Conservation (phyloP, 2,888 invertebrate genomes). For the Archaeoteleia sp. region DNA sequence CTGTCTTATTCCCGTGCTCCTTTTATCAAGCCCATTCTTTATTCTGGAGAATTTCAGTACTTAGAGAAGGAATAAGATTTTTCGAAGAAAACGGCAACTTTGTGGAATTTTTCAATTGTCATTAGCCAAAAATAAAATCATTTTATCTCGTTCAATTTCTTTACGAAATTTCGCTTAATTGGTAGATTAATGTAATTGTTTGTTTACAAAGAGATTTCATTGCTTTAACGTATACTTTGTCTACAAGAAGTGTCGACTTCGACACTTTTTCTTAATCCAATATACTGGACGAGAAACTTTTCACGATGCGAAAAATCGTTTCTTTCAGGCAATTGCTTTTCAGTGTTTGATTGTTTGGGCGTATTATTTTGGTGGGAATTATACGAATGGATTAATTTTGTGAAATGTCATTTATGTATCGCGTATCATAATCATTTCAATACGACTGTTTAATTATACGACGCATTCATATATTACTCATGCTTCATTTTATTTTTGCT, state of each 20-base stretch:
- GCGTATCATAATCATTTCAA: too few species aligned
- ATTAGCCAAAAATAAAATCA: conserved; percentile 36
- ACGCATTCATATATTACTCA: too few species aligned
- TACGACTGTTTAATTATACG: too few species aligned
- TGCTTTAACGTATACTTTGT: conserved; percentile 28
- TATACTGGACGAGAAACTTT: conserved; percentile 45
- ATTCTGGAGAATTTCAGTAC: conserved; percentile 30
- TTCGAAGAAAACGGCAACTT: conserved; percentile 13
- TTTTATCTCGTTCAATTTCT: conserved; percentile 15
- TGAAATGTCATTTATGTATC: too few species aligned
- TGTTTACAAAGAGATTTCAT: conserved; percentile 37
- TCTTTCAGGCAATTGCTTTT: conserved; percentile 45
- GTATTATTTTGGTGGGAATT: too few species aligned
- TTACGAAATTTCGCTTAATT: background rate
- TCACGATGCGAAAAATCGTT: conserved; percentile 45
- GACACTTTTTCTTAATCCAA: conserved; percentile 49
- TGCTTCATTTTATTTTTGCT: too few species aligned
- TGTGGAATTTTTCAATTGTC: conserved; percentile 25
- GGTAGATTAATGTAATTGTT: conserved; percentile 5
- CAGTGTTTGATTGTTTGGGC: too few species aligned
- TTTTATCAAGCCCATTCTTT: conserved; percentile 37
- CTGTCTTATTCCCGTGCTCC: conserved; percentile 50
- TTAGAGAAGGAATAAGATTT: conserved; percentile 40
- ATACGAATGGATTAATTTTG: too few species aligned
- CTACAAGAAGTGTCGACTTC: conserved; percentile 36